Conservation (phyloP, 2,113 vertebrate species). For the Eleginops maclovinus region DNA sequence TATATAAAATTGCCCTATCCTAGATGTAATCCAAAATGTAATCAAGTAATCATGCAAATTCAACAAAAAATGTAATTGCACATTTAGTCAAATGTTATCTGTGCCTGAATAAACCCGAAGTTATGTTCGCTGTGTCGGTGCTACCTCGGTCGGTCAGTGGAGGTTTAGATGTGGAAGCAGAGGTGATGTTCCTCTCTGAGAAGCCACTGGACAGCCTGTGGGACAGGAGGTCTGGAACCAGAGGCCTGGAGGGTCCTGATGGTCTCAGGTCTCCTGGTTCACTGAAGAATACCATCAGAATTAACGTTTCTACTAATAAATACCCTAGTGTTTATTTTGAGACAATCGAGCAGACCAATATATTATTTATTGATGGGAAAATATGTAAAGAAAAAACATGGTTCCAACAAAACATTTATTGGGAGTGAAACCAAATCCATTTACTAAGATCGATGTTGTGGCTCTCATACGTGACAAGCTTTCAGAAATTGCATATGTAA, state of each 20-base stretch:
- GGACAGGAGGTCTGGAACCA: conserved; percentile 69
- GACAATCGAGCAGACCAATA: background rate
- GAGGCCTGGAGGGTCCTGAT: conserved; percentile 43
- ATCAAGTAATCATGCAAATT: no score
- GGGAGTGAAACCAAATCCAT: background rate
- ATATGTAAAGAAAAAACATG: background rate
- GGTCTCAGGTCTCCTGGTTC: conserved; percentile 69
- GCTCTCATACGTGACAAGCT: background rate
- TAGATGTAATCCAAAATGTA: no score
- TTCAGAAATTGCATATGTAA: background rate
- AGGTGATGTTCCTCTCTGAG: conserved; percentile 47
- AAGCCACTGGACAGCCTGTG: conserved; percentile 46
- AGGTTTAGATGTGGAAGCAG: conserved; percentile 45
- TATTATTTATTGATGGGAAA: background rate
- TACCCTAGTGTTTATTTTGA: background rate
- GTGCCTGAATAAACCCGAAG: background rate
- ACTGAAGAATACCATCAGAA: conserved; percentile 64
- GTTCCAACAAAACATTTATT: background rate
- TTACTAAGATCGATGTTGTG: background rate
- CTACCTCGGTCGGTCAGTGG: conserved; percentile 59
- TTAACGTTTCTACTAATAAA: background rate
- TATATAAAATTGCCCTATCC: no score
- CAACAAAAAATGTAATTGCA: no score
- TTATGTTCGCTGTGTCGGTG: background rate
- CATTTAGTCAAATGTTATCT: no score